Conservation (phyloP, 1,140 invertebrate species). For the Myzus persicae region DNA sequence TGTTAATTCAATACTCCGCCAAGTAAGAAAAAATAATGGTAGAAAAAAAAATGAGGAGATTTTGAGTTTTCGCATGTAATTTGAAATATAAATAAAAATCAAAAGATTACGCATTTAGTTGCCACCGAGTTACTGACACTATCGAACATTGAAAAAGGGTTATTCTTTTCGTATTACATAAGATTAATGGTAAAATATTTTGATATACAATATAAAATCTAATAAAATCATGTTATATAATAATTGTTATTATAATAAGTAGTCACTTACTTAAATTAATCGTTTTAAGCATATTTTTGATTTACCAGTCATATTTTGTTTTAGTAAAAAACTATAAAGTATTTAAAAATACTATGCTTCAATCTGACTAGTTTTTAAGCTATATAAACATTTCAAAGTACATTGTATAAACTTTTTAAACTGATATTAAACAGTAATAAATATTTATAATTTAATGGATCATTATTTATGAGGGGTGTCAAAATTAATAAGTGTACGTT, state of each 20-base stretch:
- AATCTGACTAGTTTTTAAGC: background rate
- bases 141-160: background rate
- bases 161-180: background rate
- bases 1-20: background rate
- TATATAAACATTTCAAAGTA: background rate
- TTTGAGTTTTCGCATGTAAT: background rate
- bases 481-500: background rate
- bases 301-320: too few species aligned
- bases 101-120: too few species aligned
- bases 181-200: background rate
- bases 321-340: background rate
- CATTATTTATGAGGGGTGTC: background rate
- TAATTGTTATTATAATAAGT: too few species aligned
- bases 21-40: background rate
- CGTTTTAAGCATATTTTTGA: too few species aligned
- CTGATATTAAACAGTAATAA: background rate
- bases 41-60: too few species aligned
- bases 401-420: background rate
- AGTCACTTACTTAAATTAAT: too few species aligned
- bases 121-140: background rate
- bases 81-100: background rate
- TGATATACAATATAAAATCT: background rate
- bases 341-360: background rate
- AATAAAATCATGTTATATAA: too few species aligned
- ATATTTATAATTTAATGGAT: background rate